These are phyloP conservation scores for Capromys pilorides DNA, from an alignment of 2,797 vertebrate genomes.

Conservation along the genomic window DNA sequence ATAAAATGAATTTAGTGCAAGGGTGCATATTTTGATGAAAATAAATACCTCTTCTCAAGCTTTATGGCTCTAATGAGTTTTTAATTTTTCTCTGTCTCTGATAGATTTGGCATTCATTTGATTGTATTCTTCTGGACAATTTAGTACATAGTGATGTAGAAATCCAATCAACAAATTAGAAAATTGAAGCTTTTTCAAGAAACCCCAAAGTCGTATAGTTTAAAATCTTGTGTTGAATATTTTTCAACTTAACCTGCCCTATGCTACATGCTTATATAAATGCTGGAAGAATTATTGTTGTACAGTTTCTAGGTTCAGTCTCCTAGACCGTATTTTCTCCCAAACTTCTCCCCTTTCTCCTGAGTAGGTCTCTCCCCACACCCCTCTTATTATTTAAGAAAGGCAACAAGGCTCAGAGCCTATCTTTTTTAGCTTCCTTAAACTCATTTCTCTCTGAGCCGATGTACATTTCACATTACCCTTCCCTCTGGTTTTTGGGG, in stretches of 20 bases:
- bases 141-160: slow-evolving; percentile 24
- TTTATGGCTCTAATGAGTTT: not conserved
- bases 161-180: not conserved
- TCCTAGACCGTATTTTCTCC: not conserved
- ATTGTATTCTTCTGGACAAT: not conserved
- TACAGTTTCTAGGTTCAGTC: not conserved
- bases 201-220: slow-evolving; percentile 25
- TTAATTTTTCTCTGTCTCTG: slow-evolving; percentile 44
- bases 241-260: not conserved
- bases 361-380: no score
- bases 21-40: not conserved
- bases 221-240: slow-evolving; percentile 35
- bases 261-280: not conserved
- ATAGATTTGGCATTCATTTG: not conserved
- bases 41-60: not conserved
- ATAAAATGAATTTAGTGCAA: slow-evolving; percentile 56
- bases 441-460: not conserved
- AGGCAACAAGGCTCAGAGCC: not conserved
- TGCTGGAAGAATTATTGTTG: not conserved
- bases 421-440: not conserved
- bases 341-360: not conserved
- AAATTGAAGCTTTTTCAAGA: not conserved
- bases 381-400: not conserved
- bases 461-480: not conserved
- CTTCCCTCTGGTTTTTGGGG: not conserved